These are phyloP conservation scores for Euplagia quadripunctaria DNA, from an alignment of 2,888 invertebrate genomes.

Conservation along the genomic window DNA sequence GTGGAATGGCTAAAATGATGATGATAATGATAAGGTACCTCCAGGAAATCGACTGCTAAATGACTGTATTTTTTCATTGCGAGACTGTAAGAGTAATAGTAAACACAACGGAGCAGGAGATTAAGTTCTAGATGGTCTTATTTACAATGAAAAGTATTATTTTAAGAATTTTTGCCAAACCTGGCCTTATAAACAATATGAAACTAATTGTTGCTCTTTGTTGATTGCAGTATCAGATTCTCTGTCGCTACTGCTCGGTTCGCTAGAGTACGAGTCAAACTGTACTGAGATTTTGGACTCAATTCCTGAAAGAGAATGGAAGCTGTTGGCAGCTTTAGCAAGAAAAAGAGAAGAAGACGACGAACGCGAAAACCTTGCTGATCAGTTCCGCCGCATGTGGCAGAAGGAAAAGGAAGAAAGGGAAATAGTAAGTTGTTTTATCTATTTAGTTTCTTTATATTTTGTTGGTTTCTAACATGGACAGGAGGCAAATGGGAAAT, in stretches of 20 bases:
- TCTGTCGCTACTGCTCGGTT: slow-evolving; percentile 61
- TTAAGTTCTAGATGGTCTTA: too few relatives aligned
- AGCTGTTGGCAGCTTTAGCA: slow-evolving; percentile 81
- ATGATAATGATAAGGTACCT: too few relatives aligned
- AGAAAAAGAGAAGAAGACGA: slow-evolving; percentile 79
- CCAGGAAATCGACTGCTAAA: too few relatives aligned
- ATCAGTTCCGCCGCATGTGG: slow-evolving; percentile 83
- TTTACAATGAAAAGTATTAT: not conserved
- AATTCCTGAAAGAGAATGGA: slow-evolving; percentile 83
- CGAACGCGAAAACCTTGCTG: slow-evolving; percentile 78
- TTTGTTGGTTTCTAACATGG: not conserved
- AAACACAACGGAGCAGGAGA: too few relatives aligned
- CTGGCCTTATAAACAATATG: not conserved
- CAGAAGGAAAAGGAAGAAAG: slow-evolving; percentile 78
- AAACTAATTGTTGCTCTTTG: not conserved
- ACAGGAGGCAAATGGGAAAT: too few relatives aligned
- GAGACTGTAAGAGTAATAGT: too few relatives aligned
- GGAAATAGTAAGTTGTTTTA: slow-evolving; percentile 58
- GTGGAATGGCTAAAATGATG: too few relatives aligned
- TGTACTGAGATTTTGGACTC: slow-evolving; percentile 59
- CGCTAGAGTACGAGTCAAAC: slow-evolving; percentile 60
- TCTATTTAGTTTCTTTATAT: not conserved
- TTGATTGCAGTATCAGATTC: slow-evolving; percentile 63
- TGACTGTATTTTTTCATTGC: too few relatives aligned
- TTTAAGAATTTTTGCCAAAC: not conserved